phyloP scores from a whole-genome alignment of 1,140 invertebrate species.

The Rhopalosiphum maidis region DNA sequence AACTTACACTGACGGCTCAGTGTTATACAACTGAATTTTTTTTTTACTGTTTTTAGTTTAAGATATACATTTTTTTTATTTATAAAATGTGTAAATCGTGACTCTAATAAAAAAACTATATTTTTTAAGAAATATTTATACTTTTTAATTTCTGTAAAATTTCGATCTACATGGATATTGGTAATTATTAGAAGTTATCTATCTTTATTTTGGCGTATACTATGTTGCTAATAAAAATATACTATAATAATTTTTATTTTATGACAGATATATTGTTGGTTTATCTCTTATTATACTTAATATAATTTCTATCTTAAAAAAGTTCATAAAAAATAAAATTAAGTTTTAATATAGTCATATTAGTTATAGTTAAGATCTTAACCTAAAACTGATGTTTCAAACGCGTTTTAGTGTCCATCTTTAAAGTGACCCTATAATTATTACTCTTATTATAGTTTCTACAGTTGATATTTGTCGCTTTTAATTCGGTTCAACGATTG shows the following conservation, averaged over 20 bases:
- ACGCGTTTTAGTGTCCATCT: background rate
- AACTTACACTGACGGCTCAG: background rate
- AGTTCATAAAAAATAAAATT: background rate
- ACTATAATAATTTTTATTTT: no score
- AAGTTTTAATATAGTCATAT: background rate
- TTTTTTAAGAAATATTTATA: background rate
- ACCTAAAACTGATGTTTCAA: background rate
- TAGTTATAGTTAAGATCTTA: background rate
- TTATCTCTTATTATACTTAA: background rate
- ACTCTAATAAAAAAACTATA: background rate
- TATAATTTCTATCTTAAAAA: background rate
- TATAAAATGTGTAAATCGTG: background rate
- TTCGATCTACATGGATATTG: background rate
- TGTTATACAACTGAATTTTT: background rate
- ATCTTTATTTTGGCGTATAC: background rate
- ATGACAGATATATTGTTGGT: background rate
- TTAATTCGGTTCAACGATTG: background rate
- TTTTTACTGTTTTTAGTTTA: no score
- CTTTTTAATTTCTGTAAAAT: background rate
- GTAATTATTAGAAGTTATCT: background rate
- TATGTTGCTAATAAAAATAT: no score
- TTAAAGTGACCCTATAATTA: background rate
- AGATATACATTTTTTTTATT: background rate
- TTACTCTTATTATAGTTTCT: background rate
- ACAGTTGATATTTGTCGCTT: background rate